phyloP scores from a whole-genome alignment of 1,140 invertebrate genomes.

The Onthophagus taurus region DNA sequence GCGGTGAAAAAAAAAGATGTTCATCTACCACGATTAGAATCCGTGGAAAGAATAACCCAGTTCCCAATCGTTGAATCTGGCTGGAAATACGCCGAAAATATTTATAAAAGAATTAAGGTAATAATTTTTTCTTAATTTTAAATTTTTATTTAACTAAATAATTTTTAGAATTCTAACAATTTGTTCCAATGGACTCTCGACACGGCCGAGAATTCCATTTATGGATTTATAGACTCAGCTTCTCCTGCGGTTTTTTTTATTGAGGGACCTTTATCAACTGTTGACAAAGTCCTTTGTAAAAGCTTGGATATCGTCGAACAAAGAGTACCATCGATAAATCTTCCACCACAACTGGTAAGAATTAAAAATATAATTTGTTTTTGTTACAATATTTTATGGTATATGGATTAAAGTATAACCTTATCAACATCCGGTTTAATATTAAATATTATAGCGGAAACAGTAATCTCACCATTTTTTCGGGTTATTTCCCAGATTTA shows the following conservation, averaged over 20 bases:
- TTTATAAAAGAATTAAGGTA: constrained; percentile 62
- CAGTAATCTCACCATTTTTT: too few relatives aligned
- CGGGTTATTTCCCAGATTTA: too few relatives aligned
- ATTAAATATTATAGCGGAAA: too few relatives aligned
- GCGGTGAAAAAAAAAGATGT: constrained; percentile 20
- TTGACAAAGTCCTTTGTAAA: constrained; percentile 65
- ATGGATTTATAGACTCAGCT: constrained; percentile 54
- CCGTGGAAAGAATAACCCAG: constrained; percentile 54
- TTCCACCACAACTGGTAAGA: constrained; percentile 65
- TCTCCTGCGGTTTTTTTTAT: constrained; percentile 56
- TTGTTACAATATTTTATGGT: constrained; percentile 6
- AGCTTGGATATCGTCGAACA: constrained; percentile 68
- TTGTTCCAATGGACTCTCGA: constrained; percentile 62
- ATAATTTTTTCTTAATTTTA: constrained; percentile 18
- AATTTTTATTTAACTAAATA: constrained; percentile 7
- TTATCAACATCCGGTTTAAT: too few relatives aligned
- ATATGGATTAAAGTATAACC: too few relatives aligned
- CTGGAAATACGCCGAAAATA: constrained; percentile 54
- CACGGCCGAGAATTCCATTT: constrained; percentile 58
- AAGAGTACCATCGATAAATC: constrained; percentile 61
- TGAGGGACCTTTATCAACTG: constrained; percentile 56
- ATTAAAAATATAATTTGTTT: not conserved
- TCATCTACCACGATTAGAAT: constrained; percentile 48
- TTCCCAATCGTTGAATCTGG: constrained; percentile 64
- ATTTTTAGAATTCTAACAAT: constrained; percentile 52